A percentile compares a stretch with the other conserved stretches of the same genome.
These are phyloP conservation scores for Hypselothyrea guttata DNA, from an alignment of 2,888 invertebrate species.

Conservation along the genomic window DNA sequence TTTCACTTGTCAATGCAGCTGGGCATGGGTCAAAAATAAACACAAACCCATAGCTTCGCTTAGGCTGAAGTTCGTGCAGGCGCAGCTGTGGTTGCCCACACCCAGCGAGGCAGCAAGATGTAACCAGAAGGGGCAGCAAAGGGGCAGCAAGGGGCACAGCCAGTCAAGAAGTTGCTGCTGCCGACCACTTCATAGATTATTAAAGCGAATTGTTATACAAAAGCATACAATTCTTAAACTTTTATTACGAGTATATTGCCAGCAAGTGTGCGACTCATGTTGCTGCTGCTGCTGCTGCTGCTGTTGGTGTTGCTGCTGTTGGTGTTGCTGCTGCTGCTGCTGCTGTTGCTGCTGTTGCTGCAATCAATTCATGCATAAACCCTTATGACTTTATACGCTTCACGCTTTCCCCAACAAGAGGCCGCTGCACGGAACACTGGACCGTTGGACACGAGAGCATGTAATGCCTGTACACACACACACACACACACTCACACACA, in stretches of 20 bases:
- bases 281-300: background rate
- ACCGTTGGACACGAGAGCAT: conserved; percentile 53
- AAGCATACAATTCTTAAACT: conserved; percentile 64
- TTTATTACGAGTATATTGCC: conserved; percentile 60
- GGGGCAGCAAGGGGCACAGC: too few species aligned
- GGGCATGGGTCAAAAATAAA: conserved; percentile 18
- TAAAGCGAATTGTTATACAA: conserved; percentile 75
- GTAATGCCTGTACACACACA: conserved; percentile 35
- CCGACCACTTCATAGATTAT: conserved; percentile 76
- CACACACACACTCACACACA: conserved; percentile 20
- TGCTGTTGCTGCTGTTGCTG: conserved; percentile 40
- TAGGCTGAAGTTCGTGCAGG: background rate
- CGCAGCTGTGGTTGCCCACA: conserved; percentile 43
- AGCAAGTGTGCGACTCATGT: conserved; percentile 30
- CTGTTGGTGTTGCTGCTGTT: background rate
- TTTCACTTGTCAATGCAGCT: conserved; percentile 76
- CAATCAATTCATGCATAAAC: conserved; percentile 78
- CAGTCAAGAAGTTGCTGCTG: background rate
- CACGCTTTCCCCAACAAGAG: conserved; percentile 72
- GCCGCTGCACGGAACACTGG: conserved; percentile 53
- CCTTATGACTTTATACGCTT: conserved; percentile 78
- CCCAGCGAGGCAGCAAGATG: too few species aligned
- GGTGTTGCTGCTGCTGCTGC: background rate
- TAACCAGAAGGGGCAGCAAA: too few species aligned
- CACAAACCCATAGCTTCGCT: too few species aligned